Base-by-base conservation (phyloP, 1,140 invertebrate species). In the Papilio aristodemus region DNA sequence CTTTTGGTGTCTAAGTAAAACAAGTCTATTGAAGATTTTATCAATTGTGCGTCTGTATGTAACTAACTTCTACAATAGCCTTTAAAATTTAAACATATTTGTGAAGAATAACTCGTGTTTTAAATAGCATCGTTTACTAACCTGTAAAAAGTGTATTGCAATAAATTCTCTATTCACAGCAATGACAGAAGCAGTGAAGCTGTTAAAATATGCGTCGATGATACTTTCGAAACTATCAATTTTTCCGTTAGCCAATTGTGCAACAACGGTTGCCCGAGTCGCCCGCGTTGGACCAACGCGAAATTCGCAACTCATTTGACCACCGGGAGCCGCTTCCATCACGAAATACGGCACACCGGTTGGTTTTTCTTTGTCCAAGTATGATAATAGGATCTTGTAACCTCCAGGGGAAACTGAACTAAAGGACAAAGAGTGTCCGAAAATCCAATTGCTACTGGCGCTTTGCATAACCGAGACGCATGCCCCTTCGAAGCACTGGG, bases 331-430 rank as follows among this genome's bases (percentile, higher is more conserved):
- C 7, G 87, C 87, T 74, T 91, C 87, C 85, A 91, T 87, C 36
- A 91, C 81, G 57, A 91, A 91, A 62, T 91, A 91, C 0, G 89
- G 89, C 22, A 89, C 43, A 0, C 72, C 73, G 9, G 75, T 62
- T 0, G 76, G 74, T 27, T 85, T 91, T 5, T 71, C 71, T 66
- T 83, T 89, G 69, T 89, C 81, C 9, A 80, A 75, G 58, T 91
- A 90, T 0, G 89, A 91, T 13, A 90, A 36, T 25, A 91, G 70
- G 8, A 90, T 32, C 73, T 89, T 91, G 62, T 91, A 91, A 9
- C 89, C 89, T 4, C 89, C 86, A 9, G 89, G 89, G 4, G 89
- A 85, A 5, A 91, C 89, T 3, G 89, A 90, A 72, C 89, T 91
- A 32, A 90, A 90, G 0, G 84, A 83, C 32, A 91, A 67, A 22